Conservation (phyloP, 2,797 vertebrate species). For the Ceryle rudis region DNA sequence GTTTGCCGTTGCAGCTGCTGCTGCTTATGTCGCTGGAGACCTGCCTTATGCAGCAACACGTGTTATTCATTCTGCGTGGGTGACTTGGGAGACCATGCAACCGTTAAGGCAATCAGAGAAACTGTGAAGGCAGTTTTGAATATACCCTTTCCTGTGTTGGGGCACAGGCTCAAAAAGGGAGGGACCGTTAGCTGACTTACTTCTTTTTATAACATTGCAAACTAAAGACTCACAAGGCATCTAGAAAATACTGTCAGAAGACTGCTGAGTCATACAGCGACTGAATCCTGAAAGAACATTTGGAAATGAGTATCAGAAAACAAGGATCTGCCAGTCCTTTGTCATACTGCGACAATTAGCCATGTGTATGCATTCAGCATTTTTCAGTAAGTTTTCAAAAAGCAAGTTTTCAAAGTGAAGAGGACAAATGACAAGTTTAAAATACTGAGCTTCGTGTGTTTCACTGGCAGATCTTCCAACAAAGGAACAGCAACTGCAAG, state of each 20-base stretch:
- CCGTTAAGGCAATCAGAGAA: background rate
- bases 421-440: background rate
- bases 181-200: background rate
- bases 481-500: slow-evolving; percentile 93
- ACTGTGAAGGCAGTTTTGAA: background rate
- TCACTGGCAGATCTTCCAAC: slow-evolving; percentile 87
- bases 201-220: background rate
- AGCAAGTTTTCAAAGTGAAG: background rate
- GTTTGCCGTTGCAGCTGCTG: slow-evolving; percentile 13
- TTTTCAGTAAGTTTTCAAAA: slow-evolving; percentile 9
- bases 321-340: background rate
- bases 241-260: slow-evolving; percentile 50
- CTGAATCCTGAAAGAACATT: slow-evolving; percentile 14
- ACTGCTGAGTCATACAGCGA: slow-evolving; percentile 51
- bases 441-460: slow-evolving; percentile 44
- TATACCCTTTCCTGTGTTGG: background rate
- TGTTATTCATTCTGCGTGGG: background rate
- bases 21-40: background rate
- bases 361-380: background rate
- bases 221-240: slow-evolving; percentile 16
- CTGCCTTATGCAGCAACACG: background rate
- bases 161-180: background rate
- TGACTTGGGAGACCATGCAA: background rate
- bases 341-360: background rate
- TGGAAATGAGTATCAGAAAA: slow-evolving; percentile 45